Percentiles rank a stretch among this genome's conserved stretches.
phyloP scores from a whole-genome alignment of 2,797 vertebrate species.

The Perodicticus potto region DNA sequence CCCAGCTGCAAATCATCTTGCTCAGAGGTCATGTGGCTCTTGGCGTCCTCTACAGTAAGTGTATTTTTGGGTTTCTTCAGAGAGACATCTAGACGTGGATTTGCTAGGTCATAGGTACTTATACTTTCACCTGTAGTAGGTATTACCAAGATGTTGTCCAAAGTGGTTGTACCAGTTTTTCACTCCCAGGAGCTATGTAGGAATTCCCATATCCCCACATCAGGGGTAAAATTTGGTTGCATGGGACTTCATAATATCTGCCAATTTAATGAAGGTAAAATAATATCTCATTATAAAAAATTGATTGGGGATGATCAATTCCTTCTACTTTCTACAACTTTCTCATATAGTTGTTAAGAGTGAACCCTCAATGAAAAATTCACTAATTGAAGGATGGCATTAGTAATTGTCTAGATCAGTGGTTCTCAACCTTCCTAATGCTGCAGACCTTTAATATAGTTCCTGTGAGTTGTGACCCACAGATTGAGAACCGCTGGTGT shows the following conservation, averaged over 20 bases:
- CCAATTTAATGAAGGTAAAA: not conserved
- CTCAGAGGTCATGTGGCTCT: too few relatives aligned
- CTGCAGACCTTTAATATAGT: too few relatives aligned
- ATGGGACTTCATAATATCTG: not conserved
- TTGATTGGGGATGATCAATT: not conserved
- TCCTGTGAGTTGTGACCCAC: too few relatives aligned
- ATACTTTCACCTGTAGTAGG: not conserved
- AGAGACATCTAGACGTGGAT: not conserved
- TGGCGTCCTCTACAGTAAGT: too few relatives aligned
- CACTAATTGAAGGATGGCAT: not conserved
- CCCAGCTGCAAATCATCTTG: too few relatives aligned
- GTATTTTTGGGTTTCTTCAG: not conserved
- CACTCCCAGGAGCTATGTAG: not conserved
- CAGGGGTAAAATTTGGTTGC: not conserved
- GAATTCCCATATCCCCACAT: not conserved
- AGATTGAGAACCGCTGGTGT: not conserved
- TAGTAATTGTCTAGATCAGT: not conserved
- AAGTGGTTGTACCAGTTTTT: not conserved
- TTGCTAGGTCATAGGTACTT: not conserved
- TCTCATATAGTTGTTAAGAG: not conserved
- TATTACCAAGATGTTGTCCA: not conserved
- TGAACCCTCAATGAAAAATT: not conserved
- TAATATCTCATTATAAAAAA: not conserved
- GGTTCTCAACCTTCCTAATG: too few relatives aligned
- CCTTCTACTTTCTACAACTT: not conserved